phyloP scores from a whole-genome alignment of 1,140 invertebrate species.

The Coptotermes formosanus region DNA sequence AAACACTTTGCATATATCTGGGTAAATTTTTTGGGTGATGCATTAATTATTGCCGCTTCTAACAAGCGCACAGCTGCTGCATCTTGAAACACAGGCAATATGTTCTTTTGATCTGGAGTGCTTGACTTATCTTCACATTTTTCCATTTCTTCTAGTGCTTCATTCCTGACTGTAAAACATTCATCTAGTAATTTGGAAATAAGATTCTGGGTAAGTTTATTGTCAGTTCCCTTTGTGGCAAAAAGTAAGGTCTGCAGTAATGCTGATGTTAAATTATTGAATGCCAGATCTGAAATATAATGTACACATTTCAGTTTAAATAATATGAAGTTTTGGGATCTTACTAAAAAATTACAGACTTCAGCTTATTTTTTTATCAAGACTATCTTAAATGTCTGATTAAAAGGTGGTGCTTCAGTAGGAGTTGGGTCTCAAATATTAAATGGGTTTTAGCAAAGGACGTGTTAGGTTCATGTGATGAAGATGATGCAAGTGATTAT shows the following conservation, averaged over 20 bases:
- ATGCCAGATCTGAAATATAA: slow-evolving; percentile 57
- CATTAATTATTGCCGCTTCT: slow-evolving; percentile 24
- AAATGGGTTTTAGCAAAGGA: background rate
- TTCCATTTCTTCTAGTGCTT: slow-evolving; percentile 46
- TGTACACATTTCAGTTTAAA: background rate
- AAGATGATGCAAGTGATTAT: no score
- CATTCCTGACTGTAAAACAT: slow-evolving; percentile 50
- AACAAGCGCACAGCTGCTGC: slow-evolving; percentile 48
- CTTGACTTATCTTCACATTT: slow-evolving; percentile 38
- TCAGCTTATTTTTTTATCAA: background rate
- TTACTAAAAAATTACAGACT: background rate
- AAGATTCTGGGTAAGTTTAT: slow-evolving; percentile 56
- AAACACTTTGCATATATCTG: slow-evolving; percentile 34
- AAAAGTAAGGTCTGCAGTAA: slow-evolving; percentile 68
- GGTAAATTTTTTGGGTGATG: background rate
- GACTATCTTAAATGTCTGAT: background rate
- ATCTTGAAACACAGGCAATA: slow-evolving; percentile 58
- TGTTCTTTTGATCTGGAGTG: slow-evolving; percentile 32
- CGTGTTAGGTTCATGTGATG: background rate
- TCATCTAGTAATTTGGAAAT: slow-evolving; percentile 60
- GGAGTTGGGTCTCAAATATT: background rate
- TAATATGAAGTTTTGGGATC: background rate
- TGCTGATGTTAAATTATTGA: slow-evolving; percentile 66
- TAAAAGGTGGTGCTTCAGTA: background rate
- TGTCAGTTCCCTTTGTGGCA: slow-evolving; percentile 60